Conservation (phyloP, 1,140 invertebrate species). For the Drosophila erecta region DNA sequence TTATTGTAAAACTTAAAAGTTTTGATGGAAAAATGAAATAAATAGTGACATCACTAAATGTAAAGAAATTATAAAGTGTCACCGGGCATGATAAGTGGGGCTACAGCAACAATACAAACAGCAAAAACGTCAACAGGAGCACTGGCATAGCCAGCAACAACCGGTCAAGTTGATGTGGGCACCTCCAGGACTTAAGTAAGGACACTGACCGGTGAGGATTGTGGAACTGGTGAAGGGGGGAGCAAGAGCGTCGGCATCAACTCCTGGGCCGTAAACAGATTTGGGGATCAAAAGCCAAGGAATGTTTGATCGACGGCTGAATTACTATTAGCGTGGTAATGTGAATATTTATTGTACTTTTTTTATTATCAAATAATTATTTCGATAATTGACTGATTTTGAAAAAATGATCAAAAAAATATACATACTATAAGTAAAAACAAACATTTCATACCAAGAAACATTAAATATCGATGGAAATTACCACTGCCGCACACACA, state of each 20-base stretch:
- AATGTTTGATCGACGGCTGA: too few species aligned
- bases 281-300: too few species aligned
- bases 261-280: too few species aligned
- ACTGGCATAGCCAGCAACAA: conserved; percentile 45
- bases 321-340: too few species aligned
- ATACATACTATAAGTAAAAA: not conserved
- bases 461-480: not conserved
- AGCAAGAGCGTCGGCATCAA: conserved; percentile 20
- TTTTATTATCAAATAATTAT: too few species aligned
- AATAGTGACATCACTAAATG: conserved; percentile 84
- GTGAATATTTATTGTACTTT: too few species aligned
- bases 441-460: not conserved
- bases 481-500: not conserved
- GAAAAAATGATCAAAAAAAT: too few species aligned
- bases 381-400: too few species aligned
- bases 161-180: conserved; percentile 73
- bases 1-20: conserved; percentile 84
- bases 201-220: conserved; percentile 57
- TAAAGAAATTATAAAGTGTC: conserved; percentile 85
- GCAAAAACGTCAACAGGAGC: conserved; percentile 52
- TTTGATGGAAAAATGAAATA: conserved; percentile 84
- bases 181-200: conserved; percentile 77
- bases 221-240: too few species aligned
- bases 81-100: conserved; percentile 84
- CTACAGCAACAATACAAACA: conserved; percentile 66